Percentiles rank a stretch among this genome's conserved stretches.
Evolutionary conservation across 2,113 vertebrate species (phyloP).

Genomic region (Hippolais icterina): DNA sequence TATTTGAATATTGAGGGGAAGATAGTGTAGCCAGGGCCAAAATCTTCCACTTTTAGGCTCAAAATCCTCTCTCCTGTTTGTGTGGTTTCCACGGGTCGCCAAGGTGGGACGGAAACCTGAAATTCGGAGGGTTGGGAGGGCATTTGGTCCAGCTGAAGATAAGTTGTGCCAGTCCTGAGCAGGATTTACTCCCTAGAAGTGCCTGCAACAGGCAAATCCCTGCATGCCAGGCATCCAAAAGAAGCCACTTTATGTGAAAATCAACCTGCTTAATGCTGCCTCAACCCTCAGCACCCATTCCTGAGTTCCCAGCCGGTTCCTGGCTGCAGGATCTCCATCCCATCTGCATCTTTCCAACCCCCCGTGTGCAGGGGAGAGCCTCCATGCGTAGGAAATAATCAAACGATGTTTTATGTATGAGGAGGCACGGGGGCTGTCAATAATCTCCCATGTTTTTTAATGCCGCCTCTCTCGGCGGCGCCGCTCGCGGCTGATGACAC

Average conservation of each 20-base stretch:
- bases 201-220: background rate
- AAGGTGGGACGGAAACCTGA: background rate
- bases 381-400: background rate
- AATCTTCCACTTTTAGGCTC: background rate
- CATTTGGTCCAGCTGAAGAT: background rate
- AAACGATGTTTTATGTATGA: constrained; percentile 25
- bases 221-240: background rate
- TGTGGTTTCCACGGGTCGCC: background rate
- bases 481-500: background rate
- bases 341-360: rapidly evolving
- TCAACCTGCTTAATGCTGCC: background rate
- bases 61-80: background rate
- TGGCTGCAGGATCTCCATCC: rapidly evolving
- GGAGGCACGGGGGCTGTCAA: background rate
- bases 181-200: background rate
- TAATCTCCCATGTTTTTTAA: background rate
- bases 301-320: rapidly evolving
- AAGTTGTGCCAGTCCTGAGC: rapidly evolving
- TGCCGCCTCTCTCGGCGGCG: background rate
- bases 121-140: background rate
- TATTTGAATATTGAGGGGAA: background rate
- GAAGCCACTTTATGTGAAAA: background rate
- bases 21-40: background rate
- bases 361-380: background rate
- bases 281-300: background rate